These are phyloP conservation scores for Paralinhomoeus sp. DNA, from an alignment of 2,888 invertebrate genomes.

Conservation along the genomic window DNA sequence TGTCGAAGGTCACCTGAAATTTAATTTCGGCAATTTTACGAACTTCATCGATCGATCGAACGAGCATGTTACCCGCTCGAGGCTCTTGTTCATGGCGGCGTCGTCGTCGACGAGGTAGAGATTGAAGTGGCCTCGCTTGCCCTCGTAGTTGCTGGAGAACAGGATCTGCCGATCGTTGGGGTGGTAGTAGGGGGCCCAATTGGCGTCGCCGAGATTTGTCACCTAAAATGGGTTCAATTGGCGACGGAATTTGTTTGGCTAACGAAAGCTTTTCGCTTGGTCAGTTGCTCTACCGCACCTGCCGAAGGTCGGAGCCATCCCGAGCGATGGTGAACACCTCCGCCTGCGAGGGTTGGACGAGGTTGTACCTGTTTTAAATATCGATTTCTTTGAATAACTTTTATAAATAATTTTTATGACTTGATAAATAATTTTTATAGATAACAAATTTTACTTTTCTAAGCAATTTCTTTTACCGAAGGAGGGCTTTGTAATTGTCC, in stretches of 20 bases:
- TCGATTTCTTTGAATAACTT: no score
- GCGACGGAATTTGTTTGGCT: no score
- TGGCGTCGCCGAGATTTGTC: conserved; percentile 15
- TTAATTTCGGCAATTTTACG: background rate
- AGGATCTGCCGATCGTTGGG: conserved; percentile 12
- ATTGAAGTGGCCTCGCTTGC: conserved; percentile 14
- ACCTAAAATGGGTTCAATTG: no score
- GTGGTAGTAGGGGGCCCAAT: conserved; percentile 20
- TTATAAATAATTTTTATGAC: no score
- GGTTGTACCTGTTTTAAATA: conserved; percentile 7
- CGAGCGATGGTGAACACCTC: conserved; percentile 17
- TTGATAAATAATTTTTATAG: no score
- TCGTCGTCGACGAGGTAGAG: conserved; percentile 16
- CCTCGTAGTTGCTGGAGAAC: conserved; percentile 9
- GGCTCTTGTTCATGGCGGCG: conserved; percentile 13
- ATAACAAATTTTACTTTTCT: no score
- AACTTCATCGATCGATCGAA: background rate
- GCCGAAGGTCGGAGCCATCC: conserved; percentile 12
- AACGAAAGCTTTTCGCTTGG: no score
- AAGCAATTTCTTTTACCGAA: conserved; percentile 1
- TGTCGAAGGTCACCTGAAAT: conserved; percentile 12
- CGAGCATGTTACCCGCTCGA: background rate
- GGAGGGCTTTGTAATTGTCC: conserved; percentile 12
- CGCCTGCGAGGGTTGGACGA: conserved; percentile 19
- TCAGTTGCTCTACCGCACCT: no score